These are phyloP conservation scores for Corythoichthys haematopterus DNA, from an alignment of 2,113 vertebrate genomes.

Conservation along the genomic window DNA sequence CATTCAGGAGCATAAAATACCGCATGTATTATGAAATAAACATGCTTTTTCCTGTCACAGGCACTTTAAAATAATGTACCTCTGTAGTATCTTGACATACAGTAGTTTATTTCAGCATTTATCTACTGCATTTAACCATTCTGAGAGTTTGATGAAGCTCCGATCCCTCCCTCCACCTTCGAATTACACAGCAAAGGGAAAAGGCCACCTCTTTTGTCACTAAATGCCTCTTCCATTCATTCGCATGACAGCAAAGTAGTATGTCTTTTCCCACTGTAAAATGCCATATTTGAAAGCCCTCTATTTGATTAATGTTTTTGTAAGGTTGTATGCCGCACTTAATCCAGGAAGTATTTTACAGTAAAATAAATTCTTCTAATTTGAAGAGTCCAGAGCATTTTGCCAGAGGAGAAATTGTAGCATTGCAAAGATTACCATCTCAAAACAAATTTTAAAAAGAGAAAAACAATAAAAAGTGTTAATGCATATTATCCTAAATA, in stretches of 20 bases:
- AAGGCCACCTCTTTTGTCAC: conserved; percentile 69
- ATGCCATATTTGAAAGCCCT: conserved; percentile 73
- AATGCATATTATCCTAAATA: background rate
- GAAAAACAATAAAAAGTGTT: background rate
- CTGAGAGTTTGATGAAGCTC: conserved; percentile 56
- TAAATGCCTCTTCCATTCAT: conserved; percentile 70
- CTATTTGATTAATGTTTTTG: conserved; percentile 74
- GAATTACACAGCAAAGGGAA: conserved; percentile 59
- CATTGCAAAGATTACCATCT: background rate
- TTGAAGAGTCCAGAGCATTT: conserved; percentile 23
- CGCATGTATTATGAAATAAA: too few relatives aligned
- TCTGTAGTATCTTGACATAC: too few relatives aligned
- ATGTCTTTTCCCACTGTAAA: conserved; percentile 62
- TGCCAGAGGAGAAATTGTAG: background rate
- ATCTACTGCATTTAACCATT: conserved; percentile 46
- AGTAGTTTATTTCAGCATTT: conserved; percentile 5
- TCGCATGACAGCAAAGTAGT: conserved; percentile 66
- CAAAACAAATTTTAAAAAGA: background rate
- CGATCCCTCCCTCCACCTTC: conserved; percentile 18
- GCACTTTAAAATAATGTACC: too few relatives aligned
- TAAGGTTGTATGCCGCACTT: conserved; percentile 56
- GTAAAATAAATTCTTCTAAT: conserved; percentile 57
- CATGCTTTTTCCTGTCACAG: too few relatives aligned
- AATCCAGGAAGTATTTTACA: conserved; percentile 59
- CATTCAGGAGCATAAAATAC: too few relatives aligned